phyloP scores from a whole-genome alignment of 64 coral and sea anemone genomes.

The Actinia equina region DNA sequence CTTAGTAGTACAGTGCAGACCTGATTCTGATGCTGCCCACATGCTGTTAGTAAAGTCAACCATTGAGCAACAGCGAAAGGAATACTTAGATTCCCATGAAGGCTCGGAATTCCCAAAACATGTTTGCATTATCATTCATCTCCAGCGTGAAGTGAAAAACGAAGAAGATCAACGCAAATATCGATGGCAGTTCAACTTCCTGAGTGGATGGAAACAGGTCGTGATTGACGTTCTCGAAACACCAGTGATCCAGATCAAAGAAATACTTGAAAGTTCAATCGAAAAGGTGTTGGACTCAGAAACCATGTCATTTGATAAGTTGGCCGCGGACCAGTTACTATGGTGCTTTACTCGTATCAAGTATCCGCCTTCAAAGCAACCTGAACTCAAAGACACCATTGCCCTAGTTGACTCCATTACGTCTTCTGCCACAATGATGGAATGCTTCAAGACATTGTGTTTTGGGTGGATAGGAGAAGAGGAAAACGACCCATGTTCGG shows the following conservation, averaged over 20 bases:
- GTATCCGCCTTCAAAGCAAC: constrained; percentile 27
- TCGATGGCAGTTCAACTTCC: constrained; percentile 79
- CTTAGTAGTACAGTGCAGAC: constrained; percentile 78
- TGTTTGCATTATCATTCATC: constrained; percentile 84
- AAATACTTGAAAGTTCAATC: constrained; percentile 21
- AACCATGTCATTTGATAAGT: constrained; percentile 9
- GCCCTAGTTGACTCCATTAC: constrained; percentile 34
- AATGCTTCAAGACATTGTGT: constrained; percentile 51
- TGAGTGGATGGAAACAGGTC: constrained; percentile 72
- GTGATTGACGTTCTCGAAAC: constrained; percentile 50
- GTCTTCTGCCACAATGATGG: constrained; percentile 35
- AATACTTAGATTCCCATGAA: constrained; percentile 13
- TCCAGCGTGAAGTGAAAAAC: neutral
- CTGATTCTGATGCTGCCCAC: constrained; percentile 76
- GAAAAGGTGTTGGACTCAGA: constrained; percentile 3
- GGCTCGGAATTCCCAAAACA: constrained; percentile 46
- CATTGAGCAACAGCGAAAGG: constrained; percentile 66
- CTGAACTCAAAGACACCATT: constrained; percentile 15
- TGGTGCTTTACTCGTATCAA: constrained; percentile 85
- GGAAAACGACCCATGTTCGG: constrained; percentile 7
- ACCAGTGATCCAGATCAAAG: constrained; percentile 28
- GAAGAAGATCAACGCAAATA: neutral
- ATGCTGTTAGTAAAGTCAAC: constrained; percentile 82
- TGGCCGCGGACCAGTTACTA: constrained; percentile 19
- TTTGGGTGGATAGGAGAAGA: constrained; percentile 43